These are phyloP conservation scores for Amphimedon queenslandica DNA, from an alignment of 37 sponge, comb jelly and placozoan species.

Conservation along the genomic window DNA sequence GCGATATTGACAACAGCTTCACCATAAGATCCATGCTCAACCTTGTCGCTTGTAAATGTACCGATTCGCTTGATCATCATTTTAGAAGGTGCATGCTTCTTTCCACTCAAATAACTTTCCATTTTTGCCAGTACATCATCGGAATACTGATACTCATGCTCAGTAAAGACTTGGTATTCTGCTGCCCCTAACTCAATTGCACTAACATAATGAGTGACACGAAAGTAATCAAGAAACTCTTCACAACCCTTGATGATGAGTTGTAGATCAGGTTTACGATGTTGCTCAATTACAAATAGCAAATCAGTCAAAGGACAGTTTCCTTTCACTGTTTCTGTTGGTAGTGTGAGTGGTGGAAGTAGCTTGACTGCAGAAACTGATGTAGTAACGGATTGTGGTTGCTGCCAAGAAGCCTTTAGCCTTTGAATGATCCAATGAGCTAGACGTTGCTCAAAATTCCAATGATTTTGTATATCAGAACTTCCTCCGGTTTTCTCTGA, in stretches of 20 bases:
- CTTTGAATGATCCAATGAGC: constrained; percentile 41
- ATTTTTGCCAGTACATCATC: constrained; percentile 6
- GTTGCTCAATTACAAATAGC: too few relatives aligned
- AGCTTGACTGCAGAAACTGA: too few relatives aligned
- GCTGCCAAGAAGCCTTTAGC: background rate
- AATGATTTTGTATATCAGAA: background rate
- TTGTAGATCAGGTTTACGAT: background rate
- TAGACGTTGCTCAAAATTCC: constrained; percentile 31
- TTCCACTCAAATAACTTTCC: constrained; percentile 16
- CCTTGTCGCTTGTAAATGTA: constrained; percentile 12
- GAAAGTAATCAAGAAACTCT: constrained; percentile 33
- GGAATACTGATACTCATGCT: constrained; percentile 22
- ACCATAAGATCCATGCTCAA: constrained; percentile 40
- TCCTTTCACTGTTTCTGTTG: too few relatives aligned
- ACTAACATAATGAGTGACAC: constrained; percentile 67
- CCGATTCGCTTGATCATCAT: constrained; percentile 36
- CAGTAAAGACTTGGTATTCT: constrained; percentile 42
- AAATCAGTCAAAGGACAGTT: too few relatives aligned
- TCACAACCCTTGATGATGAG: constrained; percentile 13
- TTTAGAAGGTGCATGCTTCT: constrained; percentile 12
- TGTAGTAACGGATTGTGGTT: too few relatives aligned
- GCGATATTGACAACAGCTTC: constrained; percentile 58
- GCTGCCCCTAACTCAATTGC: constrained; percentile 52
- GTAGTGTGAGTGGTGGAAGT: too few relatives aligned
- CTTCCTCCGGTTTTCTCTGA: background rate